A percentile compares a stretch with the other conserved stretches of the same genome.
Evolutionary conservation across 2,888 invertebrate genomes (phyloP).

Genomic region (Cryptocephalus moraei): DNA sequence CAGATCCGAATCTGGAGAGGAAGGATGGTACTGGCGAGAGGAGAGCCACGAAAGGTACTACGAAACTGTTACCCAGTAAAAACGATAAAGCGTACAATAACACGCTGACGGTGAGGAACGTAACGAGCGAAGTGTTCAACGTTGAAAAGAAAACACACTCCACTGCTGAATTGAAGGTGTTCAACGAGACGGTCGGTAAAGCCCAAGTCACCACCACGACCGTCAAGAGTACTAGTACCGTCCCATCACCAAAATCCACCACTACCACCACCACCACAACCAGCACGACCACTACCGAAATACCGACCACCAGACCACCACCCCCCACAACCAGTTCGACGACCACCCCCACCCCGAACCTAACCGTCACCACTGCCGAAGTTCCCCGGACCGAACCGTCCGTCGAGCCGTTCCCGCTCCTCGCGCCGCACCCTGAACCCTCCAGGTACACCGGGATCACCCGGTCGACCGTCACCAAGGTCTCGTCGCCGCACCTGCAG

Average conservation of each 20-base stretch:
- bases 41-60: neutral
- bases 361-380: neutral
- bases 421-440: conserved; percentile 50
- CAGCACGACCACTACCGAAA: neutral
- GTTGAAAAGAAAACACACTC: neutral
- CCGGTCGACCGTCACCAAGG: conserved; percentile 52
- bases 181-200: neutral
- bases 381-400: conserved; percentile 41
- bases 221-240: neutral
- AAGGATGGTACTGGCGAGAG: neutral
- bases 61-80: neutral
- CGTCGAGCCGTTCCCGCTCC: conserved; percentile 24
- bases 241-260: neutral
- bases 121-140: neutral
- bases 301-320: neutral
- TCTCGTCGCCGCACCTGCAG: conserved; percentile 37
- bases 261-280: neutral
- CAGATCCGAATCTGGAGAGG: conserved; percentile 7
- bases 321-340: neutral
- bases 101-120: neutral
- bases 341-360: neutral
- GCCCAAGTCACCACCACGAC: neutral
- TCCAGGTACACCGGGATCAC: conserved; percentile 34
- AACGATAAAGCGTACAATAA: neutral
- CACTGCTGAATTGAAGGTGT: neutral